A percentile compares a stretch with the other conserved stretches of the same genome.
Conservation (phyloP, 2,888 invertebrate genomes). For the Troides helena region DNA sequence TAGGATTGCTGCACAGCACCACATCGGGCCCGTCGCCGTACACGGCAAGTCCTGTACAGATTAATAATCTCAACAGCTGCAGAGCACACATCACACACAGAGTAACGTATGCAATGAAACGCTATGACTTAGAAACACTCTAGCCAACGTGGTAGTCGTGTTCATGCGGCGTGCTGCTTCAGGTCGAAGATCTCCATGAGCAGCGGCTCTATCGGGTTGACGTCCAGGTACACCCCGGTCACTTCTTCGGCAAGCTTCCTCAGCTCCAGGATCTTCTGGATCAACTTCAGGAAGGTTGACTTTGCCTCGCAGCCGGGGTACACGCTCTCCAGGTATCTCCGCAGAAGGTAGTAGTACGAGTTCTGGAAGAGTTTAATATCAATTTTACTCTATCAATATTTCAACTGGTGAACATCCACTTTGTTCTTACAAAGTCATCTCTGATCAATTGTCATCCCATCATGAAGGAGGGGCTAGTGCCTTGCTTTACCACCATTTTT, state of each 20-base stretch:
- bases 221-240: conserved; percentile 94
- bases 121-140: no score
- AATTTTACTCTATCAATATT: not conserved
- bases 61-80: no score
- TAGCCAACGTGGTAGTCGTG: no score
- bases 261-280: conserved; percentile 94
- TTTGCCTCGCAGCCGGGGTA: conserved; percentile 93
- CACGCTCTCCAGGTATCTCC: conserved; percentile 90
- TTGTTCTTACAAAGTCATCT: no score
- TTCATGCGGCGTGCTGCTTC: conserved; percentile 80
- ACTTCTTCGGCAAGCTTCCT: conserved; percentile 93
- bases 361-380: conserved; percentile 79
- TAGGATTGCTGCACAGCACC: no score
- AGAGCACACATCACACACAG: no score
- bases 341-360: conserved; percentile 92
- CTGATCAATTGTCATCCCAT: no score
- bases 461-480: no score
- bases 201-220: conserved; percentile 96
- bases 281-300: conserved; percentile 91
- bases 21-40: no score
- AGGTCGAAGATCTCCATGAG: conserved; percentile 97
- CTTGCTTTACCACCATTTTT: no score
- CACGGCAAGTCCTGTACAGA: no score
- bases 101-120: no score
- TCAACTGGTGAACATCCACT: not conserved